phyloP scores from a whole-genome alignment of 2,888 invertebrate species.

The Tenthredo scrophulariae region DNA sequence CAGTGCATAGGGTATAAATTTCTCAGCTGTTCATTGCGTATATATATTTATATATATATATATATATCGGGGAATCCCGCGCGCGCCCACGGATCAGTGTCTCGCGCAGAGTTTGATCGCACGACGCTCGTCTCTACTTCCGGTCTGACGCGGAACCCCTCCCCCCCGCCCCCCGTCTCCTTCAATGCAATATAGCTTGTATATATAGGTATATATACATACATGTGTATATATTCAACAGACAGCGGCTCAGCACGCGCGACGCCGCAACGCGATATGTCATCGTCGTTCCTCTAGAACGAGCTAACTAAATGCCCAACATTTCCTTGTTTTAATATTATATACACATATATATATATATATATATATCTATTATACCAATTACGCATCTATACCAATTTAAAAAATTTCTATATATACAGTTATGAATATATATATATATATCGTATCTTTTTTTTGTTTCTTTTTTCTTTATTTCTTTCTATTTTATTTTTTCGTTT shows the following conservation, averaged over 20 bases:
- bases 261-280: neutral
- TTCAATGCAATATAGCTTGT: neutral
- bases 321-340: neutral
- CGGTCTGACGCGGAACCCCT: neutral
- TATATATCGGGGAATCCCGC: conserved; percentile 12
- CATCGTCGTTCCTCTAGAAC: neutral
- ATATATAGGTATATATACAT: neutral
- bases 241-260: neutral
- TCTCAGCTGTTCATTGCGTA: neutral
- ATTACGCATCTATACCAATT: too few species aligned
- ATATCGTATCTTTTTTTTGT: too few species aligned
- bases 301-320: neutral
- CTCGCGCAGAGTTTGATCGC: neutral
- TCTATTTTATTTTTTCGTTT: too few species aligned
- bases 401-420: too few species aligned
- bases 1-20: too few species aligned
- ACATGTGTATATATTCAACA: neutral
- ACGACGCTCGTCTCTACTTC: neutral
- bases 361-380: neutral
- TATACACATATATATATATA: neutral
- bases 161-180: neutral
- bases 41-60: too few species aligned
- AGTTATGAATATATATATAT: too few species aligned
- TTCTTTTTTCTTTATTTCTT: too few species aligned
- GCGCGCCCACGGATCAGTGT: neutral